These are phyloP conservation scores for Manis javanica DNA, from an alignment of 2,797 vertebrate species.

Conservation along the genomic window DNA sequence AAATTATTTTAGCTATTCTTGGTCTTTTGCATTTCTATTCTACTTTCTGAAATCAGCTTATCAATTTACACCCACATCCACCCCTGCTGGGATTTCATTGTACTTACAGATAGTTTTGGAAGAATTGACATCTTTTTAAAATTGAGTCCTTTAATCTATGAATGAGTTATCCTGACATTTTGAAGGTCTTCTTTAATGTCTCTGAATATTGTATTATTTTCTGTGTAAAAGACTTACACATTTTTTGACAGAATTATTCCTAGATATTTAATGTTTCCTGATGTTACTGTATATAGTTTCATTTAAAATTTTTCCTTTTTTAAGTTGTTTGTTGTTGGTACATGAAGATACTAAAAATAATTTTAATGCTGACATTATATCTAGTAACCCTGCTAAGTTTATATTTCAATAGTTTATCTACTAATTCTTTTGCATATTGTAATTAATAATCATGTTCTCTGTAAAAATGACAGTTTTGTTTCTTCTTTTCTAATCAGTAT, in stretches of 20 bases:
- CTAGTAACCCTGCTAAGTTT: not conserved
- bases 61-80: not conserved
- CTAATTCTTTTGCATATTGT: not conserved
- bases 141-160: not conserved
- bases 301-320: not conserved
- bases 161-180: not conserved
- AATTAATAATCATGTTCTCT: not conserved
- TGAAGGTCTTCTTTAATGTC: not conserved
- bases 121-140: not conserved
- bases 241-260: not conserved
- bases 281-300: not conserved
- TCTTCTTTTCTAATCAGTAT: slow-evolving; percentile 22
- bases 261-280: not conserved
- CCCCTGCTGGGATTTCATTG: not conserved
- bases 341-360: not conserved
- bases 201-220: not conserved
- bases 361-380: not conserved
- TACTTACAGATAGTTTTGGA: not conserved
- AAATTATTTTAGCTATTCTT: not conserved
- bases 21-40: not conserved
- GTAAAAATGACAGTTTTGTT: not conserved
- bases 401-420: not conserved
- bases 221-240: not conserved
- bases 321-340: not conserved
- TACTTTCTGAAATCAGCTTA: not conserved